Conservation (phyloP, 2,797 vertebrate species). For the Menidia menidia region DNA sequence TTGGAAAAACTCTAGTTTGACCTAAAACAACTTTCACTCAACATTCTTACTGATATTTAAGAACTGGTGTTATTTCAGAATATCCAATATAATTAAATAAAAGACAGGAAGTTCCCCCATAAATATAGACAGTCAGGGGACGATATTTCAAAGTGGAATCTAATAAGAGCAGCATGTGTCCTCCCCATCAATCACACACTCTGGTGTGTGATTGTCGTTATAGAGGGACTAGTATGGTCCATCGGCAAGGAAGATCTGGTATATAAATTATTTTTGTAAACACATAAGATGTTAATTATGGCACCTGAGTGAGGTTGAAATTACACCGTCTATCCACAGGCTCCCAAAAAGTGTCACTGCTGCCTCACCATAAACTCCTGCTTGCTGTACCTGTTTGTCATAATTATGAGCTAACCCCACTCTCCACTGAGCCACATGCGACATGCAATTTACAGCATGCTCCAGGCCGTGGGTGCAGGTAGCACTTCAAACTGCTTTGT, state of each 20-base stretch:
- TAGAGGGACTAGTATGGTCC: constrained; percentile 29
- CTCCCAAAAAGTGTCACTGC: constrained; percentile 31
- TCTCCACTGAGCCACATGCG: constrained; percentile 4
- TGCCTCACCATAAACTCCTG: constrained; percentile 23
- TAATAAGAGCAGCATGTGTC: constrained; percentile 59
- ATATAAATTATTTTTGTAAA: constrained; percentile 79
- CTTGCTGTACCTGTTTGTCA: constrained; percentile 55
- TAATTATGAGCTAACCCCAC: constrained; percentile 54
- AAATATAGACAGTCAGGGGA: constrained; percentile 16
- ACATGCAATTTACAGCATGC: constrained; percentile 14
- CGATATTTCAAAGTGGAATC: constrained; percentile 53
- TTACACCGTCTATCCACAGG: constrained; percentile 46
- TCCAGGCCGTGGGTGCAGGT: constrained; percentile 20
- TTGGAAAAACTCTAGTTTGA: constrained; percentile 37
- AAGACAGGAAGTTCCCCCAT: constrained; percentile 15
- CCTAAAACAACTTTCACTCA: constrained; percentile 41
- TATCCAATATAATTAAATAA: constrained; percentile 32
- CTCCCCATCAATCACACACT: constrained; percentile 64
- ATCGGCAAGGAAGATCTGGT: constrained; percentile 45
- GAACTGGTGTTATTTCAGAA: constrained; percentile 52
- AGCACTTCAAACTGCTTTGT: constrained; percentile 11
- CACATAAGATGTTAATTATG: constrained; percentile 76
- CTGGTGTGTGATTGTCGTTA: constrained; percentile 51
- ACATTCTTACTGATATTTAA: constrained; percentile 38
- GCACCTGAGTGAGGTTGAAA: constrained; percentile 55